A percentile compares a stretch with the other conserved stretches of the same genome.
Evolutionary conservation across 2,888 invertebrate genomes (phyloP).

Genomic region (Resseliella maxima): DNA sequence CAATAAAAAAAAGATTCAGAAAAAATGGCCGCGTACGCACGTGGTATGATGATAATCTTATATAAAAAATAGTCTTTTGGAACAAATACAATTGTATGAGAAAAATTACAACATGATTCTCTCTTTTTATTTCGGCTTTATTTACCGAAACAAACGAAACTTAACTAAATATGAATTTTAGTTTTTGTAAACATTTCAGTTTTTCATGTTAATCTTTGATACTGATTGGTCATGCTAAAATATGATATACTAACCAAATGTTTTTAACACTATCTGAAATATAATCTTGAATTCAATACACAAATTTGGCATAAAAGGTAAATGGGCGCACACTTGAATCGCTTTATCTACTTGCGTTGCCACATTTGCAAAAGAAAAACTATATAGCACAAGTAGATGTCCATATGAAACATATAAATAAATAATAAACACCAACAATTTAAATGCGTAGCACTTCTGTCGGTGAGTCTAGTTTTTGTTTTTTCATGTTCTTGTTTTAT

Average conservation of each 20-base stretch:
- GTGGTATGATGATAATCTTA: slow-evolving; percentile 35
- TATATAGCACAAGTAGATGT: not conserved
- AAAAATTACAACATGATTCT: not conserved
- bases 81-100: slow-evolving; percentile 48
- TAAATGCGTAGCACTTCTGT: not conserved
- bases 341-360: not conserved
- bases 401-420: not conserved
- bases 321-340: slow-evolving; percentile 6
- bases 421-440: not conserved
- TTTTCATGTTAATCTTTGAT: not conserved
- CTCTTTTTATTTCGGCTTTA: not conserved
- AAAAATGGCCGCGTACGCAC: not conserved
- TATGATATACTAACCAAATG: not conserved
- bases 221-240: not conserved
- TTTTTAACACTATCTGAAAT: not conserved
- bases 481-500: not conserved
- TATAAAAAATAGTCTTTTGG: slow-evolving; percentile 36
- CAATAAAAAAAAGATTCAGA: not conserved
- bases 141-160: not conserved
- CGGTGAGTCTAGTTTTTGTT: slow-evolving; percentile 23
- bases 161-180: not conserved
- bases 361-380: not conserved
- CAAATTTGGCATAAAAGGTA: not conserved
- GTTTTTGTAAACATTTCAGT: too few relatives aligned
- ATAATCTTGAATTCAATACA: not conserved